phyloP scores from a whole-genome alignment of 2,888 invertebrate species.

The Gisinianus flammeolus region DNA sequence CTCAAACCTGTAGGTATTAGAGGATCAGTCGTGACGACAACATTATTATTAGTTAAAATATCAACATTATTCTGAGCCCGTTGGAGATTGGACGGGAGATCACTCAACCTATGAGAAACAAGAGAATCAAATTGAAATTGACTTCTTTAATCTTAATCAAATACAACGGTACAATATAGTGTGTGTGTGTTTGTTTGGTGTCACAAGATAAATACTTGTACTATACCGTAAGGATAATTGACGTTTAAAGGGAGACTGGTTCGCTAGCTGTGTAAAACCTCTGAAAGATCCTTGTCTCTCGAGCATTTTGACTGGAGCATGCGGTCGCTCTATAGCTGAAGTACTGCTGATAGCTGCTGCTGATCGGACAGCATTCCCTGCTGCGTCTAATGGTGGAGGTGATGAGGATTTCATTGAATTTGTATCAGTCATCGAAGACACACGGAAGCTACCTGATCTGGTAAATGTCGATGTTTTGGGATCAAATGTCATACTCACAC shows the following conservation, averaged over 20 bases:
- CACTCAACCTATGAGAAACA: slow-evolving; percentile 91
- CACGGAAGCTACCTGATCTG: slow-evolving; percentile 88
- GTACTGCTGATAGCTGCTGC: slow-evolving; percentile 1
- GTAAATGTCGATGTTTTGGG: slow-evolving; percentile 90
- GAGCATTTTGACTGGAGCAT: slow-evolving; percentile 91
- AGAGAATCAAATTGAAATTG: too few relatives aligned
- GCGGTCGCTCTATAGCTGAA: slow-evolving; percentile 81
- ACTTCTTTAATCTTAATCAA: too few relatives aligned
- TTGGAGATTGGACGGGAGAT: slow-evolving; percentile 93
- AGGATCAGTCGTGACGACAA: slow-evolving; percentile 47
- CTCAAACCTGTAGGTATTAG: slow-evolving; percentile 13
- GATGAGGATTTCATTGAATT: slow-evolving; percentile 50
- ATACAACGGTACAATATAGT: too few relatives aligned
- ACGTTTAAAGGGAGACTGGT: slow-evolving; percentile 91
- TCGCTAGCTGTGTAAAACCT: slow-evolving; percentile 81
- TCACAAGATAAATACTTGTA: neutral
- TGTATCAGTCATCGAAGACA: slow-evolving; percentile 77
- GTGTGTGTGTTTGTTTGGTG: too few relatives aligned
- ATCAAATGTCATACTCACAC: slow-evolving; percentile 91
- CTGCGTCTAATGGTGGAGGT: slow-evolving; percentile 47
- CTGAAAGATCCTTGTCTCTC: slow-evolving; percentile 95
- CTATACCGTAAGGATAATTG: slow-evolving; percentile 79
- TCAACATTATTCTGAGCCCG: slow-evolving; percentile 64
- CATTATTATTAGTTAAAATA: slow-evolving; percentile 56
- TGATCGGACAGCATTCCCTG: slow-evolving; percentile 17